These are phyloP conservation scores for Rhinophrynus dorsalis DNA, from an alignment of 2,797 vertebrate species.

Conservation along the genomic window DNA sequence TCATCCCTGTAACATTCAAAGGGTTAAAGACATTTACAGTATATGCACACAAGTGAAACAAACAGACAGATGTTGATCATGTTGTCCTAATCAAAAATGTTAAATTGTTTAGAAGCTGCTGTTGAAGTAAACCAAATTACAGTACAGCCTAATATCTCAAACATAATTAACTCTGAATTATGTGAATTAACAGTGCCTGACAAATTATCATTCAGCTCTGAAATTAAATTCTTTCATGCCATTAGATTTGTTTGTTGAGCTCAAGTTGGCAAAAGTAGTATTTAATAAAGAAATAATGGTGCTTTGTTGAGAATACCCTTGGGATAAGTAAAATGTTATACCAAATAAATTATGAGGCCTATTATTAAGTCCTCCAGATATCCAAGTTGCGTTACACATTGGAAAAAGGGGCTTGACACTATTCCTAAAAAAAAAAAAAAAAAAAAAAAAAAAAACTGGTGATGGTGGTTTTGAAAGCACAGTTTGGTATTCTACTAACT, in stretches of 20 bases:
- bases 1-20: no score
- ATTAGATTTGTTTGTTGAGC: constrained; percentile 81
- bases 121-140: constrained; percentile 72
- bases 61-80: constrained; percentile 51
- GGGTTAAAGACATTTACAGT: not conserved
- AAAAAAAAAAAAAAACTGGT: no score
- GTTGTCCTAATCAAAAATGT: constrained; percentile 65
- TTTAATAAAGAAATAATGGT: constrained; percentile 73
- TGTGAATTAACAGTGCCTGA: constrained; percentile 77
- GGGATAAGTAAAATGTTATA: constrained; percentile 63
- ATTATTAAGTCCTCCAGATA: constrained; percentile 62
- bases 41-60: not conserved
- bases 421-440: no score
- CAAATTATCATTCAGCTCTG: constrained; percentile 78
- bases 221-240: constrained; percentile 79
- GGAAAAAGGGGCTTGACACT: no score
- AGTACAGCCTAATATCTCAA: constrained; percentile 68
- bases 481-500: no score
- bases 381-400: no score
- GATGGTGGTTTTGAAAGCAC: no score
- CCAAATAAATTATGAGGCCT: constrained; percentile 63
- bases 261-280: constrained; percentile 73
- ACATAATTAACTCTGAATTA: constrained; percentile 82
- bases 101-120: constrained; percentile 69
- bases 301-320: constrained; percentile 62